Base-by-base conservation (phyloP, 1,140 invertebrate species). In the Pachypeltis micranthus region DNA sequence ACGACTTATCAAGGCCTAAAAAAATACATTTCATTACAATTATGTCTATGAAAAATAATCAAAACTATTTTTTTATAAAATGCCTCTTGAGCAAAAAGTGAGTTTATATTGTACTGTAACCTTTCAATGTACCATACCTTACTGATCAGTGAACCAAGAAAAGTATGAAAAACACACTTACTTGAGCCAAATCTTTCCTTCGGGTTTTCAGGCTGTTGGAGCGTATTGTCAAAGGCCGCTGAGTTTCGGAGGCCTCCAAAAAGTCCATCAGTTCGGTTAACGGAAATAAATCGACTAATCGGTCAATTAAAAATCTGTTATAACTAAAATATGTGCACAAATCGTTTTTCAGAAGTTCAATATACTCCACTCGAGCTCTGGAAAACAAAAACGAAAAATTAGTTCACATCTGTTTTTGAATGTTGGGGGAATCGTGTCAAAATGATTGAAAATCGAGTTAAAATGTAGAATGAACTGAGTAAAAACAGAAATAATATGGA, bases 261-360 rank as follows among this genome's bases (percentile, higher is more conserved):
- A 94, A 96, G 72, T 98, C 94, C 67, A 96, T 79, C 23, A 99
- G 77, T 74, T 97, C 93, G 63, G 82, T 81, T 0, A 93, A 73
- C 10, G 91, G 85, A 74, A 99, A 99, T 64, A 99, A 79, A 71
- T 97, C 84, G 83, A 98, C 91, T 3, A 99, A 76, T 74, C 88
- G 88, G 68, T 89, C 86, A 88, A 99, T 98, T 12, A 99, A 75
- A 74, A 91, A 99, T 64, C 89, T 83, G 78, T 99, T 99, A 71
- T 99, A 99, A 71, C 89, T 92, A 76, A 97, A 98, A 74, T 96
- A 98, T n/a, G 81, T 79, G 70, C 93, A 97, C 14, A 98, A 77
- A 78, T 99, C 95, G 67, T 83, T 83, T 56, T 80, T 79, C 23
- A 98, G 76, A 7, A 93, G 75, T 0, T 84, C 79, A 0, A 88